These are phyloP conservation scores for Psilopogon haemacephalus DNA, from an alignment of 2,113 vertebrate species.

Conservation along the genomic window DNA sequence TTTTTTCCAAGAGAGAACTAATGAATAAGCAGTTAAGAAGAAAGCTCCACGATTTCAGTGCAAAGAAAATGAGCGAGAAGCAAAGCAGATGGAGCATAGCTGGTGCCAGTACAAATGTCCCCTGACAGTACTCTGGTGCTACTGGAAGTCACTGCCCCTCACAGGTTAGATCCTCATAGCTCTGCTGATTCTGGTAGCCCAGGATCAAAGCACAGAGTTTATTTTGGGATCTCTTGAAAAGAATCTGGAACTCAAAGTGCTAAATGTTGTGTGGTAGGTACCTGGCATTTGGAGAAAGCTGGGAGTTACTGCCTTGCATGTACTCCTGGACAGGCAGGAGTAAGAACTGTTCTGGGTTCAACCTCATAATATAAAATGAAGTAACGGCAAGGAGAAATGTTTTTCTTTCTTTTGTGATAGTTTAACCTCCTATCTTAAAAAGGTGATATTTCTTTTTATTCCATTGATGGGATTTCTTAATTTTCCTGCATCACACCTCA, in stretches of 20 bases:
- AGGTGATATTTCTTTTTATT: not conserved
- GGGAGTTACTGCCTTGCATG: not conserved
- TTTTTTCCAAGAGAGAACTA: conserved; percentile 67
- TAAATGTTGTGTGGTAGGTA: not conserved
- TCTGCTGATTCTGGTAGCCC: not conserved
- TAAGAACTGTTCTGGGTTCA: not conserved
- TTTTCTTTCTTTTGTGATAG: not conserved
- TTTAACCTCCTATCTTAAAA: not conserved
- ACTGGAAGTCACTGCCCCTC: not conserved
- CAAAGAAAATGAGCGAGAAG: not conserved
- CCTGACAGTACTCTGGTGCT: not conserved
- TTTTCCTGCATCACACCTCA: not conserved
- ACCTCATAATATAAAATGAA: not conserved
- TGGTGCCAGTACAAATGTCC: not conserved
- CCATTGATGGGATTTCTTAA: not conserved
- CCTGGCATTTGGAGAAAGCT: not conserved
- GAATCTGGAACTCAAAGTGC: not conserved
- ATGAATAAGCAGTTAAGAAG: conserved; percentile 38
- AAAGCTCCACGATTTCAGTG: not conserved
- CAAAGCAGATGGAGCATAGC: not conserved
- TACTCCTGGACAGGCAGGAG: not conserved
- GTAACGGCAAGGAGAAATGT: accelerated
- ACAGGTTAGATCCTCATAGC: not conserved
- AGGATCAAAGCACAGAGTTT: not conserved
- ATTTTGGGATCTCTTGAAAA: not conserved